Evolutionary conservation across 2,888 invertebrate genomes (phyloP).

Genomic region (Thelaira solivaga): DNA sequence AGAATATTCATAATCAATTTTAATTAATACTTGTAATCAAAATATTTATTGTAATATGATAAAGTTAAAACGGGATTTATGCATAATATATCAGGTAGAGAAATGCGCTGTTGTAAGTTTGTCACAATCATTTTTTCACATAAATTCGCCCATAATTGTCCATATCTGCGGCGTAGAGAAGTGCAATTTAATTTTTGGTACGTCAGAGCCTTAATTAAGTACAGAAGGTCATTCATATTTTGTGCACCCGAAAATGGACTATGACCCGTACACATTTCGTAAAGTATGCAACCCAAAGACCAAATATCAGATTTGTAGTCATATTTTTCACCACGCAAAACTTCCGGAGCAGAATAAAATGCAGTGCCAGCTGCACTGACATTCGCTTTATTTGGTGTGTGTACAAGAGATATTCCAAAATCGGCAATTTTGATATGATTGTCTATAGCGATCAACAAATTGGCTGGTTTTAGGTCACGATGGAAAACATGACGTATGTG

Average conservation of each 20-base stretch:
- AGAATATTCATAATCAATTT: too few species aligned
- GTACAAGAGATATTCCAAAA: slow-evolving; percentile 79
- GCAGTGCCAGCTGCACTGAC: slow-evolving; percentile 80
- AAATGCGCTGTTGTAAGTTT: slow-evolving; percentile 69
- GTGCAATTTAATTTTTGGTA: slow-evolving; percentile 67
- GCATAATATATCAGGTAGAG: slow-evolving; percentile 69
- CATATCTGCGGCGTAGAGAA: slow-evolving; percentile 65
- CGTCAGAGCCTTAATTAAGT: slow-evolving; percentile 63
- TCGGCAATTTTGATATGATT: slow-evolving; percentile 85
- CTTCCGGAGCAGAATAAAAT: slow-evolving; percentile 86
- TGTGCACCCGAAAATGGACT: slow-evolving; percentile 68
- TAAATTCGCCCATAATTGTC: slow-evolving; percentile 67
- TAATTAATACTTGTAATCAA: slow-evolving; percentile 70
- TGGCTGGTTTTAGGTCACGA: slow-evolving; percentile 85
- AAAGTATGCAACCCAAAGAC: slow-evolving; percentile 85
- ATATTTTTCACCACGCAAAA: slow-evolving; percentile 82
- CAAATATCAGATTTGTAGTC: slow-evolving; percentile 86
- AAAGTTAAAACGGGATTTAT: slow-evolving; percentile 68
- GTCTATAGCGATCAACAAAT: slow-evolving; percentile 82
- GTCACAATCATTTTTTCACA: slow-evolving; percentile 72
- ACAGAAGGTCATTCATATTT: slow-evolving; percentile 64
- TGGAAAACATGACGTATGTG: slow-evolving; percentile 78
- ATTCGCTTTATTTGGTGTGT: slow-evolving; percentile 63
- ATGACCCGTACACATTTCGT: slow-evolving; percentile 79
- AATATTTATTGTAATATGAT: slow-evolving; percentile 71